These are phyloP conservation scores for Drosophila pseudotalamancana DNA, from an alignment of 2,888 invertebrate species.

Conservation along the genomic window DNA sequence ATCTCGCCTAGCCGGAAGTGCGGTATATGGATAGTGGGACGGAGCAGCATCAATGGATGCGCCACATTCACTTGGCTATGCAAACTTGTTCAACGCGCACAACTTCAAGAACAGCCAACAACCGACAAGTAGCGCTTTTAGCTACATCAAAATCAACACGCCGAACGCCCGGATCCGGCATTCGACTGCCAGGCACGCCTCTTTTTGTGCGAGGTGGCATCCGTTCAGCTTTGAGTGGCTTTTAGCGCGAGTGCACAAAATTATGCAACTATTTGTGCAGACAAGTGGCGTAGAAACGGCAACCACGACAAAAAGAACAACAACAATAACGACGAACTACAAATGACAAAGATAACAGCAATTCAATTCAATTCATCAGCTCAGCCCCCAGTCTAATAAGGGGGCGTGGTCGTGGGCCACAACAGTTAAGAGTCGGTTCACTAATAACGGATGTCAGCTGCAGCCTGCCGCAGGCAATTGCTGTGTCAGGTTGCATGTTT, in stretches of 20 bases:
- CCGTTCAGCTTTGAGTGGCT: conserved; percentile 54
- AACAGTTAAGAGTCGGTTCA: conserved; percentile 29
- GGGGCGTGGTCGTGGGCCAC: conserved; percentile 2
- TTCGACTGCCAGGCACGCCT: conserved; percentile 13
- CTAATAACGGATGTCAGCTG: conserved; percentile 28
- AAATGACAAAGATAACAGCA: conserved; percentile 42
- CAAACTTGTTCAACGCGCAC: conserved; percentile 73
- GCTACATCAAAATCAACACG: conserved; percentile 75
- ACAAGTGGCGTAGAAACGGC: conserved; percentile 44
- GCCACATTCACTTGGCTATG: conserved; percentile 70
- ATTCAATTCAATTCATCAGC: conserved; percentile 49
- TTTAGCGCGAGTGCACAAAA: conserved; percentile 65
- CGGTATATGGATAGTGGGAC: no score
- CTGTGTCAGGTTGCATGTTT: conserved; percentile 20
- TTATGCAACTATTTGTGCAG: conserved; percentile 75
- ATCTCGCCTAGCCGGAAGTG: no score
- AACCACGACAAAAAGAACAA: background rate
- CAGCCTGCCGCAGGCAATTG: conserved; percentile 8
- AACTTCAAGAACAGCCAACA: conserved; percentile 54
- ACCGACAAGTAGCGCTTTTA: conserved; percentile 75
- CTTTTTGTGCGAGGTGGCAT: background rate
- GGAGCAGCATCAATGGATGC: background rate
- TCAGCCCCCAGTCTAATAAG: conserved; percentile 14
- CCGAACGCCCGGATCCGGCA: conserved; percentile 37
- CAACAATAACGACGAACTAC: conserved; percentile 7